These are phyloP conservation scores for Enteromius mattozi DNA, from an alignment of 2,797 vertebrate genomes.

Conservation along the genomic window DNA sequence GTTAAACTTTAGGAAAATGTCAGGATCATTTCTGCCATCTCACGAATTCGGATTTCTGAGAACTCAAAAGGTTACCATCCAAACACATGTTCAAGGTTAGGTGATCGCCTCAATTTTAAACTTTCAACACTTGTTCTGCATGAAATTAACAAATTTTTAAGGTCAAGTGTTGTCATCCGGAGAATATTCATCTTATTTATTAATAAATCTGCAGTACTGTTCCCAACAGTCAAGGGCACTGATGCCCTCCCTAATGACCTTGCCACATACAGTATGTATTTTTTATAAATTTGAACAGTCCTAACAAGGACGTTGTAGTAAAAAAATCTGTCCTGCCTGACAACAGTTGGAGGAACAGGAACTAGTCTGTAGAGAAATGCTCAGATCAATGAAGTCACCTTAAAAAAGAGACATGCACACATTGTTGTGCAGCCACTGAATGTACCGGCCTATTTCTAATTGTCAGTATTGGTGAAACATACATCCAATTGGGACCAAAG, in stretches of 20 bases:
- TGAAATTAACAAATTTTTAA: slow-evolving; percentile 21
- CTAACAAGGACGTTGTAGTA: slow-evolving; percentile 48
- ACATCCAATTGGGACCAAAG: not conserved
- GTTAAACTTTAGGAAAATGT: slow-evolving; percentile 49
- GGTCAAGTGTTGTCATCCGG: not conserved
- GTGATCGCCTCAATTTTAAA: not conserved
- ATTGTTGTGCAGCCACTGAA: slow-evolving; percentile 1
- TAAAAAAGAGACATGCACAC: slow-evolving; percentile 40
- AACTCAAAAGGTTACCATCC: slow-evolving; percentile 24
- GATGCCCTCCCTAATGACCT: not conserved
- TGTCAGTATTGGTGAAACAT: not conserved
- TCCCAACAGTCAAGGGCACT: not conserved
- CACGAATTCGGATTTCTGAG: slow-evolving; percentile 28
- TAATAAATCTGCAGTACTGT: slow-evolving; percentile 6
- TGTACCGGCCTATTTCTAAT: slow-evolving; percentile 18
- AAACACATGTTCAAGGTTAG: slow-evolving; percentile 44
- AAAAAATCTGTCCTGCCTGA: slow-evolving; percentile 45
- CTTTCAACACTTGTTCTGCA: not conserved
- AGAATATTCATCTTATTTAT: slow-evolving; percentile 14
- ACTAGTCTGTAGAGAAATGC: slow-evolving; percentile 30
- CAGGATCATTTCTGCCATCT: slow-evolving; percentile 37
- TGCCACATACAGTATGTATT: slow-evolving; percentile 6
- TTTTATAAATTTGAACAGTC: slow-evolving; percentile 23
- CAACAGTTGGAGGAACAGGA: slow-evolving; percentile 21
- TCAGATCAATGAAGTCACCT: slow-evolving; percentile 51